A percentile compares a stretch with the other conserved stretches of the same genome.
phyloP scores from a whole-genome alignment of 2,888 invertebrate genomes.

The Chaetogeoica ovagalla region DNA sequence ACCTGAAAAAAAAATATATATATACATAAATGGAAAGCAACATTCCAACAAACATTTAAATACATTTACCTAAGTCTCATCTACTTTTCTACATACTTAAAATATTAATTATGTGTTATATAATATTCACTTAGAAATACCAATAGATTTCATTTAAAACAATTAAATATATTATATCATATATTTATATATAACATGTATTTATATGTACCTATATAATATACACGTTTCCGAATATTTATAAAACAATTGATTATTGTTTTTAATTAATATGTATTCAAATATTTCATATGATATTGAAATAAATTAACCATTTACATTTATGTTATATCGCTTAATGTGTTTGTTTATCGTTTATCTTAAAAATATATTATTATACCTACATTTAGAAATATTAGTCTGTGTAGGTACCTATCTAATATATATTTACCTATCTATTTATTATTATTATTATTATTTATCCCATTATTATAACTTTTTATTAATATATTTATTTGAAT shows the following conservation, averaged over 20 bases:
- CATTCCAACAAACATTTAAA: slow-evolving; percentile 51
- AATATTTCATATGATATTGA: slow-evolving; percentile 46
- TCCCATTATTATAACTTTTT: slow-evolving; percentile 41
- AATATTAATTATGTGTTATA: slow-evolving; percentile 9
- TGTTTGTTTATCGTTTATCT: slow-evolving; percentile 40
- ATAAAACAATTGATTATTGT: slow-evolving; percentile 5
- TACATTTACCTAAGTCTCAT: neutral
- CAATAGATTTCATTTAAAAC: slow-evolving; percentile 3
- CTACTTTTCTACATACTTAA: neutral
- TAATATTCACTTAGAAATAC: slow-evolving; percentile 3
- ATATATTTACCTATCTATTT: neutral
- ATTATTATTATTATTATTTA: slow-evolving; percentile 27
- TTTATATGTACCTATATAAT: neutral
- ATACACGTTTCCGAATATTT: slow-evolving; percentile 13
- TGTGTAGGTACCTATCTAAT: slow-evolving; percentile 1
- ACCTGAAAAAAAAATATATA: too few species aligned
- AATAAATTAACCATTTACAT: slow-evolving; percentile 47
- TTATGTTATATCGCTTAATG: slow-evolving; percentile 36
- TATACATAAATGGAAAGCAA: slow-evolving; percentile 44
- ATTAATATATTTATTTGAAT: slow-evolving; percentile 43
- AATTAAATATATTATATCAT: neutral
- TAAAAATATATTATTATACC: slow-evolving; percentile 34
- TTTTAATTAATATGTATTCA: slow-evolving; percentile 35
- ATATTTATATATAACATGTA: slow-evolving; percentile 1
- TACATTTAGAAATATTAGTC: slow-evolving; percentile 24